Base-by-base conservation (phyloP, 53 echinoderm and acorn worm genomes). In the Holothuria scabra region DNA sequence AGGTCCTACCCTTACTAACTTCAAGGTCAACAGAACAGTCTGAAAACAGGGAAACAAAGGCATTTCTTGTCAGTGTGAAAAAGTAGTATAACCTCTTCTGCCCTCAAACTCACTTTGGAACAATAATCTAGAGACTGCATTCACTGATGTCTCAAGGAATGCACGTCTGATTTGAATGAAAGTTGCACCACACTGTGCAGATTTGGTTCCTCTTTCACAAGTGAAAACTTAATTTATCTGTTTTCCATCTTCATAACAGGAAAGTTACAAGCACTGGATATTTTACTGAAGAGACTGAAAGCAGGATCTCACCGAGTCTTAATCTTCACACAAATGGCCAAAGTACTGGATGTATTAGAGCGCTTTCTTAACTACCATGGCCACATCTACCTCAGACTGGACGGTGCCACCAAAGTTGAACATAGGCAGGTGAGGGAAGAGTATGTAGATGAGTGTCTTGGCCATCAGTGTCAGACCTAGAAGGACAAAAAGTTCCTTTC, bases 251-350 rank as follows among this genome's bases (percentile, higher is more conserved):
- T 18, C 4, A 16, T 16, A 52, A 57, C 71, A 93, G 99, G 99
- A 44, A 99, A 99, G 67, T 94, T 99, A 14, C 99, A 99, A 88
- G 89, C 92, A 13, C 57, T 99, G 76, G 93, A 91, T 74, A 60
- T 85, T 0, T 78, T 99, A 18, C 91, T 99, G 59, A 86, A 90
- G 57, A 90, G 82, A 74, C 82, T 99, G 57, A 99, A 99, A 80
- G 61, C 62, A 6, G 91, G 85, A 31, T 67, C 81, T 21, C 94
- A 94, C 60, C 59, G 94, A 46, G 91, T 90, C 4, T 91, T 99
- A 28, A 99, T 99, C 89, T 99, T 99, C 81, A 99, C 99, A 67
- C 99, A 99, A 91, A 99, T 99, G 99, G 92, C 99, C 35, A 90
- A 90, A 71, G 95, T 99, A 93, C 74, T 99, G 89, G 99, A 99